Evolutionary conservation across 1,140 invertebrate genomes (phyloP), one percentile per base, ranked within the genome.

Genomic region (Bemisia tabaci): DNA sequence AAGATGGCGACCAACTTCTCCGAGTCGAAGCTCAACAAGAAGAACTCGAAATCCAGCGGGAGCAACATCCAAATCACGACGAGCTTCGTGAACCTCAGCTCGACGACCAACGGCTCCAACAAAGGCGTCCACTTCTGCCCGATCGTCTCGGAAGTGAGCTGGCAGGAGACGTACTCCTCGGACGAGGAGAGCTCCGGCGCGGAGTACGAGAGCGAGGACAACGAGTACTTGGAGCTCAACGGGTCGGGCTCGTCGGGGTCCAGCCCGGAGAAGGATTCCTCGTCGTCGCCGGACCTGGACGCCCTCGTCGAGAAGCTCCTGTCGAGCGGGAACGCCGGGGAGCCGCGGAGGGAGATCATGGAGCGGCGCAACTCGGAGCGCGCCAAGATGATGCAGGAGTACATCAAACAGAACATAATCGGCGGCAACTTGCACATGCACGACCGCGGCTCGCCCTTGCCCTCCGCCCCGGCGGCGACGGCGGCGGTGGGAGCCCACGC

Each of bases 81-180:
- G 11, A 74, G 72, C 68, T 73, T 70, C 39, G 65, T 73, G 33
- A 72, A 69, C 39, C 63, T 73, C 0, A 77, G 76, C 26, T 78
- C 78, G 62, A 78, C 59, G 22, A 33, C 24, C 17, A 61, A 61
- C 9, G 69, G 68, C 26, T 70, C 68, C 63, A 68, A 64, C 11
- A 78, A 82, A 73, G 82, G 82, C 33, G 84, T 85, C 1, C 83
- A 84, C 67, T 89, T 89, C 71, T 86, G 84, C 71, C 86, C 86
- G 0, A 82, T 88, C 33, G 86, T 88, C 1, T 83, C 84, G 22
- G 85, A 88, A 74, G 85, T 88, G 33, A 87, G 84, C 71, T 88
- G 86, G 85, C 79, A 82, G 64, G 84, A 86, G 68, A 48, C 33
- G 17, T 48, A 48, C 17, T 48, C 33, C 33, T 48, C 33, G 33